Evolutionary conservation across 1,140 invertebrate species (phyloP).

Genomic region (Neodiprion lecontei): DNA sequence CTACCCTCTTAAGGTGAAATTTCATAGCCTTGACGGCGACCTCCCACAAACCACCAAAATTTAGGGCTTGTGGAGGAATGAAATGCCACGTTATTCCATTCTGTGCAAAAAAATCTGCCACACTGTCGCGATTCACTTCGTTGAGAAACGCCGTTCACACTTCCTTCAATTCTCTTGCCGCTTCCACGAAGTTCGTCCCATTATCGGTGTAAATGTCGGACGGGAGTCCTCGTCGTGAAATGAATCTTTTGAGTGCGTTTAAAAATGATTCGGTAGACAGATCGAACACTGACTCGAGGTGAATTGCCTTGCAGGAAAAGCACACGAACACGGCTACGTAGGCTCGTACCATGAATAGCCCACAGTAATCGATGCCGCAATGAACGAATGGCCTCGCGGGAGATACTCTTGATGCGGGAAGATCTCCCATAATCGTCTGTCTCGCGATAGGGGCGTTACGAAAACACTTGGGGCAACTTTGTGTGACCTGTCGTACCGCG

Average conservation of each 20-base stretch:
- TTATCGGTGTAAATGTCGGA: conserved; percentile 42
- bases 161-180: conserved; percentile 30
- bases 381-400: conserved; percentile 21
- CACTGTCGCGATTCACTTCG: neutral
- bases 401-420: conserved; percentile 26
- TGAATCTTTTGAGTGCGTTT: conserved; percentile 37
- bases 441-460: conserved; percentile 3
- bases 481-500: conserved; percentile 24
- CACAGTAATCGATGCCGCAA: conserved; percentile 28
- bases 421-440: conserved; percentile 33
- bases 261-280: conserved; percentile 39
- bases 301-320: conserved; percentile 39
- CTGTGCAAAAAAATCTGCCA: neutral
- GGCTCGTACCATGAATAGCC: conserved; percentile 19
- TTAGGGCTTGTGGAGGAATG: conserved; percentile 42
- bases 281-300: conserved; percentile 43
- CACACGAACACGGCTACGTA: conserved; percentile 30
- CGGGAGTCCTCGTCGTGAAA: conserved; percentile 32
- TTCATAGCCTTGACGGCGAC: conserved; percentile 41
- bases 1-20: conserved; percentile 33
- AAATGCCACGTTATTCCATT: conserved; percentile 34
- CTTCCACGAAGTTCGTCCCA: conserved; percentile 50
- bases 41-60: conserved; percentile 51
- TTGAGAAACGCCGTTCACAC: conserved; percentile 18
- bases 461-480: conserved; percentile 31